Base-by-base conservation (phyloP, 2,888 invertebrate genomes). In the Dioctria rufipes region DNA sequence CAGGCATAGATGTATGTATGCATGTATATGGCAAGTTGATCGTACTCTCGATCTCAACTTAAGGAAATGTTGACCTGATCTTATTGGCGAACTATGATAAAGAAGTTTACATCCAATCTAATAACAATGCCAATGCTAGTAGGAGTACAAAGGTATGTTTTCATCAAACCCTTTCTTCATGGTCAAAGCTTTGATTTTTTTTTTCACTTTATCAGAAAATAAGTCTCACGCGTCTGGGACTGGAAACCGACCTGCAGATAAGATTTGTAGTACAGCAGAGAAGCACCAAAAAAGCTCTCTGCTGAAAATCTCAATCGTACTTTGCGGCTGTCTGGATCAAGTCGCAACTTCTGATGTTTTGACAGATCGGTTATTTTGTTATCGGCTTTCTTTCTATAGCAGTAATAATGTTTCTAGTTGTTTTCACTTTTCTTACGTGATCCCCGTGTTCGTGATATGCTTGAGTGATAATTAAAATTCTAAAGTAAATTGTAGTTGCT, bases 381-480 rank as follows among this genome's bases (percentile, higher is more conserved):
- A 25, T 67, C 43, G 67, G 43, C 67, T 67, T 67, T 67, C 67
- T 67, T 67, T 67, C 25, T 25, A 25, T 25, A 25, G 43, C 43
- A 43, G 67, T 46, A 67, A 25, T 25, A 25, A 67, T 43, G 67
- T 49, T 42, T 46, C 9, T 25, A 25, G n/a, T 13, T 49, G 49
- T 67, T 67, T 67, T 67, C 67, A 67, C 67, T 67, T 67, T 67
- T 67, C 46, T 46, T 42, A 13, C 13, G 46, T 46, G 8, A 46
- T 6, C 2, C 46, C 25, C n/a, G 11, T 5, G 25, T 13, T 43
- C 25, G 67, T 67, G 46, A n/a, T 67, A 25, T 25, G 49, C 2
- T 13, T 25, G 43, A 25, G 67, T 46, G 67, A 43, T 67, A 67
- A 67, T 67, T 67, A 46, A 67, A 67, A 46, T 67, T 67, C 46